Base-by-base conservation (phyloP, 2,888 invertebrate species). In the Idaea biselata region DNA sequence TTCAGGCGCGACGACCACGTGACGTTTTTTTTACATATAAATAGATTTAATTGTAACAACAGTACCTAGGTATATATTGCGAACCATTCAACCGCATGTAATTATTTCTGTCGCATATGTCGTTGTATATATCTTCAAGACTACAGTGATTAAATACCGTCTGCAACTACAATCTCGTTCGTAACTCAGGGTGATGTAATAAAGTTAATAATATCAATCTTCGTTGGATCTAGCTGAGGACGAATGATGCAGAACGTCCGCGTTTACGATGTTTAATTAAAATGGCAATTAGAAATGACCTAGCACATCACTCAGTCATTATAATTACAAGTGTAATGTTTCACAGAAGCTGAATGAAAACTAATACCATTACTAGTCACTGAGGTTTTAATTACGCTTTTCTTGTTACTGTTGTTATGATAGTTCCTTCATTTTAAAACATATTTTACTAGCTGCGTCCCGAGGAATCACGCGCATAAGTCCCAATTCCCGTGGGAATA, bases 21-120 rank as follows among this genome's bases (percentile, higher is more conserved):
- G 25, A 25, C 25, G 1, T 25, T 25, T 25, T 25, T 5, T 73
- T 72, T 68, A 66, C 69, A 71, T 72, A 70, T 72, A 70, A 69
- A 75, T 76, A 63, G 63, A 63, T 66, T n/a, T 61, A 66, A 71
- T 69, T 71, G 66, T 55, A 44, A 44, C 44, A 44, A 44, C 44
- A 44, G 11, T 44, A 44, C 8, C 3, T 44, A n/a, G n/a, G n/a
- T n/a, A 44, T 3, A 11, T 44, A 44, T 44, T 44, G 44, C 14
- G 44, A 44, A 44, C 32, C 32, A 32, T 32, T 32, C 7, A 32
- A 32, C 44, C 11, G 44, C 44, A 44, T 44, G 11, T 14, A 3
- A 44, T 8, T 14, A 14, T 44, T 44, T 44, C 44, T 44, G 11
- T 44, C 14, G 8, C 25, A 25, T 25, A 25, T 25, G 25, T 25